Base-by-base conservation (phyloP, 37 sponge, comb jelly and placozoan genomes). In the Spongilla lacustris region DNA sequence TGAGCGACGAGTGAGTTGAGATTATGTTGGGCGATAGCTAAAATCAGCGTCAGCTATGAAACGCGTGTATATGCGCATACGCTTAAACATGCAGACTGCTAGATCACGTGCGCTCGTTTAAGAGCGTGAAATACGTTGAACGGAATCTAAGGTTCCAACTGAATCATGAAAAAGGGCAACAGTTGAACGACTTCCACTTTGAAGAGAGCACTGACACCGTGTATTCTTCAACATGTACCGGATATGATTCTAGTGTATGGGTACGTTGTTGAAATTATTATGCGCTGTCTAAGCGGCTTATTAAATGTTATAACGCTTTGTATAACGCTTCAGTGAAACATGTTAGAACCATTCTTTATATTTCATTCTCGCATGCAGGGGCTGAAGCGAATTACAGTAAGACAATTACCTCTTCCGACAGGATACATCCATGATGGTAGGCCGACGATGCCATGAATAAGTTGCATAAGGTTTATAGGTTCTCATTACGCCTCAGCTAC, bases 21-120 rank as follows among this genome's bases (percentile, higher is more conserved):
- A 58, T 58, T 58, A 17, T 58, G 14, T 10, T 58, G 14, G 46
- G 58, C 58, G 58, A 58, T 58, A 58, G 58, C 58, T 58, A 58
- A 58, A 58, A 58, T 58, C 58, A 58, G 58, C 58, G 58, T 58
- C 58, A 58, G 58, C 58, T 58, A 58, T 58, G 58, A 58, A 58
- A 58, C 58, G 58, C 58, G 58, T 58, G 58, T 58, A 58, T 58
- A 58, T 58, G 58, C 11, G 58, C 58, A 58, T 58, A 58, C 58
- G 58, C 58, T 58, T 58, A 58, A 58, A 58, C 19, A 58, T 58
- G 58, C 58, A 58, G 58, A 17, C 58, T 58, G 58, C 58, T 58
- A 58, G 58, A 58, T 58, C 58, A 58, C 58, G 58, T 58, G 58
- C 58, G 58, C 58, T 58, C 58, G 58, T 58, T 58, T 58, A 58